Conservation (phyloP, 2,888 invertebrate species). For the Drosophila prolongata region DNA sequence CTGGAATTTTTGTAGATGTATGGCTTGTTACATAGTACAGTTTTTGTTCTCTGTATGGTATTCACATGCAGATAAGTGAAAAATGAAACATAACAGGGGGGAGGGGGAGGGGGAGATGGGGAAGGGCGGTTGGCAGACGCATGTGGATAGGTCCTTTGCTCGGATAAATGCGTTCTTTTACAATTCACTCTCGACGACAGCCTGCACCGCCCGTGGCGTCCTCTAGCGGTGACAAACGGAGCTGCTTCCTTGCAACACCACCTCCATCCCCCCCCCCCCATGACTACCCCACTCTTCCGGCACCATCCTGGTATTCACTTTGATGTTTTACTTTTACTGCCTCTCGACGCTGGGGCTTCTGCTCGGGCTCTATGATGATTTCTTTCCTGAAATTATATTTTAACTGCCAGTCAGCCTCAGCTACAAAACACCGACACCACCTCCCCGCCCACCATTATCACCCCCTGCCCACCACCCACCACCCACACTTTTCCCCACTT, state of each 20-base stretch:
- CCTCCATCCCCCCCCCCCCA: neutral
- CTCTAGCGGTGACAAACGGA: slow-evolving; percentile 21
- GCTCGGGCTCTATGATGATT: slow-evolving; percentile 53
- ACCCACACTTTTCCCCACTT: slow-evolving; percentile 10
- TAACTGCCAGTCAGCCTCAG: slow-evolving; percentile 56
- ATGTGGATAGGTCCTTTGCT: slow-evolving; percentile 22
- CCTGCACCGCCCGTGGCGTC: slow-evolving; percentile 10
- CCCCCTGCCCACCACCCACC: slow-evolving; percentile 2
- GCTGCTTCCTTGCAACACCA: slow-evolving; percentile 11
- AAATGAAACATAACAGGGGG: slow-evolving; percentile 27
- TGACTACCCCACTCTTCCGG: neutral
- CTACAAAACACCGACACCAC: slow-evolving; percentile 11
- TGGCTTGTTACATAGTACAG: no score
- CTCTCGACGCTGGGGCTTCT: slow-evolving; percentile 34
- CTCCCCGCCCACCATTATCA: neutral
- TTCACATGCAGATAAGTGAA: slow-evolving; percentile 35
- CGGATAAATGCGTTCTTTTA: slow-evolving; percentile 36
- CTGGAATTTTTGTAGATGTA: no score
- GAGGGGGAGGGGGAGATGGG: neutral
- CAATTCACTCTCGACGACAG: slow-evolving; percentile 12
- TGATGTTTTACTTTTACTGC: slow-evolving; percentile 69
- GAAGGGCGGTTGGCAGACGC: neutral
- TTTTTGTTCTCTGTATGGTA: neutral
- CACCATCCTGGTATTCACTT: slow-evolving; percentile 56
- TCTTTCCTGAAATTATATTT: slow-evolving; percentile 72